Conservation (phyloP, 1,140 invertebrate species). For the Ceratina japonica region DNA sequence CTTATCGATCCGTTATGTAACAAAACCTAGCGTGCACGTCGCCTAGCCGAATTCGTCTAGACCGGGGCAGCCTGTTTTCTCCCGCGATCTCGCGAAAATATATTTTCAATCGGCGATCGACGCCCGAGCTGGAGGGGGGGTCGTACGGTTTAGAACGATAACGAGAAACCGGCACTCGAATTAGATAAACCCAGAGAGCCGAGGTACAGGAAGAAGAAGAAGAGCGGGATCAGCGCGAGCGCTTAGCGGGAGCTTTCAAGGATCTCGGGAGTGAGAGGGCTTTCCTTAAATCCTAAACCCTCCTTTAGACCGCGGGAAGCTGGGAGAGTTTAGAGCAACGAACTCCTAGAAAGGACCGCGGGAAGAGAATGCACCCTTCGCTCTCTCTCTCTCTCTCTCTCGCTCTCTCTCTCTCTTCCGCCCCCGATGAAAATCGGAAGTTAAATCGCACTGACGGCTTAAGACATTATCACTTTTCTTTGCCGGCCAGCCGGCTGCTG, state of each 20-base stretch:
- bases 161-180: constrained; percentile 72
- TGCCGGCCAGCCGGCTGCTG: constrained; percentile 68
- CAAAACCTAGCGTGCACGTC: constrained; percentile 1
- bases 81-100: neutral
- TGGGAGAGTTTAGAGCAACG: constrained; percentile 73
- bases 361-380: constrained; percentile 56
- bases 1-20: constrained; percentile 25
- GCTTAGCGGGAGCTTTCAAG: constrained; percentile 73
- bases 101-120: constrained; percentile 23
- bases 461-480: constrained; percentile 79
- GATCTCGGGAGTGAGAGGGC: constrained; percentile 69
- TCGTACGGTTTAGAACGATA: constrained; percentile 59
- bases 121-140: neutral
- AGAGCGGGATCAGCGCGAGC: constrained; percentile 76
- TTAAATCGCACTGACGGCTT: constrained; percentile 77
- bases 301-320: constrained; percentile 70
- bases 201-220: constrained; percentile 59
- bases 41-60: neutral
- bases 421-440: constrained; percentile 74
- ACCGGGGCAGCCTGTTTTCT: neutral
- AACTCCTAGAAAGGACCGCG: constrained; percentile 63
- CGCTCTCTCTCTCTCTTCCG: constrained; percentile 38
- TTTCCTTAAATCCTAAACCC: constrained; percentile 77
- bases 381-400: no score
- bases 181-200: constrained; percentile 75